Evolutionary conservation across 2,888 invertebrate genomes (phyloP), one percentile per base, ranked within the genome.

Genomic region (Folsomia manolachei): DNA sequence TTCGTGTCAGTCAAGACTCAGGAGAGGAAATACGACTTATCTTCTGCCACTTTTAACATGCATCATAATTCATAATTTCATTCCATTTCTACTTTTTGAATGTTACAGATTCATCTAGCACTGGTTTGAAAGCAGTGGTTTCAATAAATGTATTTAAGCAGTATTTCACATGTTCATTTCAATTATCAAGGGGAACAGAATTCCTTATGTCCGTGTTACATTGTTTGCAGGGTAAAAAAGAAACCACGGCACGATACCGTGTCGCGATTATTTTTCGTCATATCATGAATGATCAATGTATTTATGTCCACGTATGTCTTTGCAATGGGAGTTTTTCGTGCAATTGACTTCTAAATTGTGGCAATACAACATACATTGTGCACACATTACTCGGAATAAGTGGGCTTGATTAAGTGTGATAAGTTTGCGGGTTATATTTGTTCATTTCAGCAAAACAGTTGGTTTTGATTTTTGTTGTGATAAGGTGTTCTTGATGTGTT

Each of bases 1-100:
- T 70, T 63, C 63, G 39, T 63, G 70, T 70, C 70, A 70, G 70
- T 64, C 63, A 25, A 60, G 64, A 56, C 21, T 56, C 56, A 56
- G n/a, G 21, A 56, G 56, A 56, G 56, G 56, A 56, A 56, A n/a
- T 56, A 21, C 56, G 56, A 19, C 56, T 56, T 56, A 56, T 56
- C 56, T 56, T 39, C 39, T 39, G 39, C 39, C 39, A 39, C 39
- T 39, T 56, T 56, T 56, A 56, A 56, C 56, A 56, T 56, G 56
- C 56, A 56, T 56, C 56, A 56, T 56, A 56, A 56, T 56, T 56
- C 56, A 56, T 56, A 56, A 56, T 56, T 56, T 56, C 56, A 56
- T 56, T 56, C 56, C 56, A n/a, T 7, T 14, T 56, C n/a, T 56
- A n/a, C 19, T 14, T 56, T 56, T 56, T 21, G 21, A 56, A 39